Base-by-base conservation (phyloP, 2,797 vertebrate genomes). In the Bovichtus variegatus region DNA sequence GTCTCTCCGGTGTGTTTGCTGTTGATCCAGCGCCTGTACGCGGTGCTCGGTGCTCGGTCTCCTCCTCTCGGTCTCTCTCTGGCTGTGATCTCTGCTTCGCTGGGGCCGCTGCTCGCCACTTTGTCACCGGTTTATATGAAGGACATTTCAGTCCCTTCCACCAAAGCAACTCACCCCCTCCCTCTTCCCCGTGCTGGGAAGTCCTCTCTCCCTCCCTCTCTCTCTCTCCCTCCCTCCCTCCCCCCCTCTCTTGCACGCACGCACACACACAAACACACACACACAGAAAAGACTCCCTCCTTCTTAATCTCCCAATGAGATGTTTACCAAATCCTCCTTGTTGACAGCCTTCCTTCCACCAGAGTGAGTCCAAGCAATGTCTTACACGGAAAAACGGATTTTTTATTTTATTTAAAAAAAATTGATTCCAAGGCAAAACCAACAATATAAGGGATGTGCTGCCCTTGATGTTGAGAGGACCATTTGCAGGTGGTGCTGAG, bases 121-220 rank as follows among this genome's bases (percentile, higher is more conserved):
- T 86, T 90, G 84, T 91, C 84, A 86, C 82, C 81, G 85, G 78
- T 90, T 91, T 93, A 92, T 89, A 82, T 89, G 92, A 92, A 94
- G 91, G 92, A 87, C 91, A 88, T 92, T 81, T 91, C 86, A 77
- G 80, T 86, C 78, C 65, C 74, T 58, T 86, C 83, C 74, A 84
- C 64, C 83, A 81, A n/a, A 73, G 72, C 77, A 47, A 9, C 76
- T 83, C 85, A 61, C 74, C 76, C 88, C 88, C 81, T 71, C 86
- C 86, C 85, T 70, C 87, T 78, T 69, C 64, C 82, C 82, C 83
- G 82, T 74, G 78, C 87, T 87, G 88, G 81, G 80, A 86, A 80
- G 76, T 59, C 16, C 81, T 84, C 49, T 47, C 73, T 72, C 57
- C 79, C 84, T 66, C 78, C 68, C 43, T 69, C 82, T 50, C 71